phyloP scores from a whole-genome alignment of 2,888 invertebrate species.

The Pachliopta kotzebuea region DNA sequence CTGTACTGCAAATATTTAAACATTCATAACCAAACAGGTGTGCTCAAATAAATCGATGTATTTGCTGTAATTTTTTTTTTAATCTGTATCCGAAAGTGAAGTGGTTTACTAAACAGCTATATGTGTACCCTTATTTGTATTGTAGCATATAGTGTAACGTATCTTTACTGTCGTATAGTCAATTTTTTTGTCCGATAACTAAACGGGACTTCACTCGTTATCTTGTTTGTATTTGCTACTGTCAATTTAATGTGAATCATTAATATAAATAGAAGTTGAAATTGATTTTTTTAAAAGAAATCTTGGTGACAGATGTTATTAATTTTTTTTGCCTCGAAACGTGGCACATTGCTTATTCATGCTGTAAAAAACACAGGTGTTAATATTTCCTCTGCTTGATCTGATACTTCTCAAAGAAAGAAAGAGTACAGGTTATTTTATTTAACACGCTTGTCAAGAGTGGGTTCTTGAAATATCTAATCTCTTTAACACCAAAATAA shows the following conservation, averaged over 20 bases:
- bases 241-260: not conserved
- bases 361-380: no score
- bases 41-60: not conserved
- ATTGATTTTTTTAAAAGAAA: no score
- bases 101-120: constrained; percentile 10
- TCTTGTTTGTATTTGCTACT: not conserved
- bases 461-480: no score
- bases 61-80: not conserved
- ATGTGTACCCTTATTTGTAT: constrained; percentile 1
- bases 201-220: not conserved
- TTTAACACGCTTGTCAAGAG: no score
- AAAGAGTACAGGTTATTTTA: no score
- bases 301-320: no score
- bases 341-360: no score
- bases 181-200: constrained; percentile 4
- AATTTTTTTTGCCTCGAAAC: no score
- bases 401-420: no score
- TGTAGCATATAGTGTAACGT: not conserved
- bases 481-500: no score
- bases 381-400: no score
- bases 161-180: not conserved
- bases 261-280: no score
- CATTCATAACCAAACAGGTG: constrained; percentile 1
- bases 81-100: constrained; percentile 4
- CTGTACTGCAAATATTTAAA: not conserved